Percentiles rank a stretch among this genome's conserved stretches.
phyloP scores from a whole-genome alignment of 2,888 invertebrate species.

The Leucania comma region DNA sequence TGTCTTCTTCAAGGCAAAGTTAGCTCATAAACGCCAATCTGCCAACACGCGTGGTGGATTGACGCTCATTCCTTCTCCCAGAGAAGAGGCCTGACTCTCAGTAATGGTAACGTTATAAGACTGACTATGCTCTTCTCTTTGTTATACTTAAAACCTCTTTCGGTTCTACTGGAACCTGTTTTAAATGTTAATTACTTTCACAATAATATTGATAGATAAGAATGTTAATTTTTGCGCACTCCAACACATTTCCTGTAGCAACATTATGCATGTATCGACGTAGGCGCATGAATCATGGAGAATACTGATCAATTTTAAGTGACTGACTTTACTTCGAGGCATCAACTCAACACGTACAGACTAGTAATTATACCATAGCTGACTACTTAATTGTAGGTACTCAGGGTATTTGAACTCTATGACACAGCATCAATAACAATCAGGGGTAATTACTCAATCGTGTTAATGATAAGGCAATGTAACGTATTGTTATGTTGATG shows the following conservation, averaged over 20 bases:
- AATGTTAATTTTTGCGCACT: too few species aligned
- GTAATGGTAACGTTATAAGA: too few species aligned
- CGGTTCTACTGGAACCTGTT: too few species aligned
- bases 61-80: too few species aligned
- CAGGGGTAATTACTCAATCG: conserved; percentile 39
- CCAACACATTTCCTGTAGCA: neutral
- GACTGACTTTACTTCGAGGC: conserved; percentile 20
- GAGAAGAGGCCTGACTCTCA: too few species aligned
- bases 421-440: conserved; percentile 36
- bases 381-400: conserved; percentile 24
- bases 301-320: conserved; percentile 45
- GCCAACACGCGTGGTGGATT: too few species aligned
- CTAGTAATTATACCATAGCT: conserved; percentile 26
- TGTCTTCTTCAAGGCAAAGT: neutral
- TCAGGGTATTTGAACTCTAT: conserved; percentile 42
- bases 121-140: too few species aligned
- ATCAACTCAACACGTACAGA: conserved; percentile 10
- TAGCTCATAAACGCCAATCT: too few species aligned
- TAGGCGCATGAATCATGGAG: conserved; percentile 31
- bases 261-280: conserved; percentile 12
- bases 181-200: too few species aligned
- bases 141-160: too few species aligned
- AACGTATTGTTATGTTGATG: conserved; percentile 18
- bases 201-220: too few species aligned
- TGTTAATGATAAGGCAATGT: conserved; percentile 33